Percentiles rank a stretch among this genome's conserved stretches.
These are phyloP conservation scores for Mesorhabditis spiculigera DNA, from an alignment of 2,888 invertebrate species.

Conservation along the genomic window DNA sequence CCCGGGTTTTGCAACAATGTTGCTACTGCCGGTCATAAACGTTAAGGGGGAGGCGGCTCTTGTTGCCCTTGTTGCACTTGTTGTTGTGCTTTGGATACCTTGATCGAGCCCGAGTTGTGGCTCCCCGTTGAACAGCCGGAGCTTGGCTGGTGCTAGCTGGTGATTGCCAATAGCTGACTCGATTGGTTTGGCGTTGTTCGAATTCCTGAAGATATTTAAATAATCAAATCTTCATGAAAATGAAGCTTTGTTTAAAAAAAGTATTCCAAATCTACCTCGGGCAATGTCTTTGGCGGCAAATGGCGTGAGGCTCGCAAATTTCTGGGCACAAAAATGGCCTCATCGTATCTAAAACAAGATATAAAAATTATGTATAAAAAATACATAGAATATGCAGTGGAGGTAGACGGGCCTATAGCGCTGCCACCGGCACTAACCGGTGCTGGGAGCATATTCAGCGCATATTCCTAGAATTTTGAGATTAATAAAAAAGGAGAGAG, in stretches of 20 bases:
- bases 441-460: background rate
- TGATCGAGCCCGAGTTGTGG: too few relatives aligned
- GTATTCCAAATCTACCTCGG: background rate
- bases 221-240: background rate
- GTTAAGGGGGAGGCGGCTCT: too few relatives aligned
- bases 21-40: too few relatives aligned
- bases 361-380: background rate
- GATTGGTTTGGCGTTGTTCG: background rate
- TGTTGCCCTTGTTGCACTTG: too few relatives aligned
- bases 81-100: too few relatives aligned
- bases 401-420: constrained; percentile 5
- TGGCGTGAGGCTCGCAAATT: background rate
- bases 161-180: background rate
- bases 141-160: too few relatives aligned
- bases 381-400: constrained; percentile 1
- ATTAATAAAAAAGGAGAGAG: too few relatives aligned
- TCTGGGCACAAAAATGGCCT: background rate
- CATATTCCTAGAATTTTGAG: too few relatives aligned
- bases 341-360: constrained; percentile 3
- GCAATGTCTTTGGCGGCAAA: background rate
- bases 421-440: constrained; percentile 3
- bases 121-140: too few relatives aligned
- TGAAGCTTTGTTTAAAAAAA: background rate
- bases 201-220: background rate
- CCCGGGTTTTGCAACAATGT: too few relatives aligned